Evolutionary conservation across 2,797 vertebrate species (phyloP), one percentile per base, ranked within the genome.

Genomic region (Lithobates sylvaticus): DNA sequence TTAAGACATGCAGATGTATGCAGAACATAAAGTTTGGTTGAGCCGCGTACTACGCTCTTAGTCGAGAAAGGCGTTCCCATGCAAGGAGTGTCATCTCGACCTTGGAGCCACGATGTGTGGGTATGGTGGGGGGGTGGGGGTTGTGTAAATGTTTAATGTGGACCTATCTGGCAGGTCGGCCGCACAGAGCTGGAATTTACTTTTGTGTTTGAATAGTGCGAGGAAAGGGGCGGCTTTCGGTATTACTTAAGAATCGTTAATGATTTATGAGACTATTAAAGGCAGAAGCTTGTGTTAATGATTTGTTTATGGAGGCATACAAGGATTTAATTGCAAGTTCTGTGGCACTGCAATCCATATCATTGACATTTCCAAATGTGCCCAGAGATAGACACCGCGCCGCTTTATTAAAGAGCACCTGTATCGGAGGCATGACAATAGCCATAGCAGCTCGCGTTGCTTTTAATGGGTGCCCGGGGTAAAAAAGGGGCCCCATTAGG

Each of bases 81-180:
- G 50, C 50, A 16, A 13, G 50, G 50, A 54, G 50, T 54, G 50
- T 54, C 50, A 54, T 6, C 50, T 16, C 50, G 85, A 86, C 79
- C 85, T 86, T 82, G 79, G 54, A 18, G 67, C 8, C 21, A 50
- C 50, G 0, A 54, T 54, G 50, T 16, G 50, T 3, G 50, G 3
- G 50, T 0, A 6, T 54, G 3, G 50, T 3, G 36, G 36, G 58
- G 64, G 54, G 65, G 32, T 5, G 39, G 61, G 72, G 21, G 77
- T 32, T 26, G 65, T 76, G 79, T 86, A 86, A 81, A 86, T 86
- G 73, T 77, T 82, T 86, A 77, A 86, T 71, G 78, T 70, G 78
- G 78, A 47, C 21, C 54, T 54, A 23, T 68, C 36, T 15, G 29
- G 44, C 77, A 85, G 70, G 84, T 80, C 18, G 44, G 71, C 69